phyloP scores from a whole-genome alignment of 1,140 invertebrate species.

The Melanaphis sacchari region DNA sequence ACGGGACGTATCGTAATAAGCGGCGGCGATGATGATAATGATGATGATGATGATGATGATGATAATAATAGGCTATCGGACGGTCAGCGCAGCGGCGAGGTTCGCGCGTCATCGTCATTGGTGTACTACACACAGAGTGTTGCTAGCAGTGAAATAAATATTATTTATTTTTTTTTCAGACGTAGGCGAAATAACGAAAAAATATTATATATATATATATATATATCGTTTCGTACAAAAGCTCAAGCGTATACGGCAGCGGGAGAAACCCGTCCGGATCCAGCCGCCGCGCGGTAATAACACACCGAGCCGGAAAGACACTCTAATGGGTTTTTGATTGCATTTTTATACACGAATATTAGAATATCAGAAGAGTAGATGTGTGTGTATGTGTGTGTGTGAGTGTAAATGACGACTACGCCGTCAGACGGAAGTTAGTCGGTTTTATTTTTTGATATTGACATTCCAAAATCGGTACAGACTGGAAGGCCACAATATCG shows the following conservation, averaged over 20 bases:
- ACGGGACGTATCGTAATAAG: background rate
- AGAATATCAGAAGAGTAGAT: background rate
- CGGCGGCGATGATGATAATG: background rate
- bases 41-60: background rate
- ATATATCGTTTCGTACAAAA: background rate
- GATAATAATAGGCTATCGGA: background rate
- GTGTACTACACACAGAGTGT: background rate
- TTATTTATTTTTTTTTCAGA: background rate
- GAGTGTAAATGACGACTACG: background rate
- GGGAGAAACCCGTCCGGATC: background rate
- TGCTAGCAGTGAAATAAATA: background rate
- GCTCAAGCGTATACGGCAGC: background rate
- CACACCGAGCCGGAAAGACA: slow-evolving; percentile 23
- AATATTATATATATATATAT: background rate
- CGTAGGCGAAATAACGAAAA: background rate
- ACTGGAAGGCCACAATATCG: too few relatives aligned
- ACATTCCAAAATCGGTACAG: background rate
- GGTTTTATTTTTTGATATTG: background rate
- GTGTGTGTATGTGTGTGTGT: too few relatives aligned
- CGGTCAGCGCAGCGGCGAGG: background rate
- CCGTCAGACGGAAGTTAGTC: background rate
- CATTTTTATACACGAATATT: slow-evolving; percentile 48
- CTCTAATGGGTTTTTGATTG: slow-evolving; percentile 57
- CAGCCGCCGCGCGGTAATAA: background rate
- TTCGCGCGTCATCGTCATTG: background rate